phyloP scores from a whole-genome alignment of 2,888 invertebrate genomes.

The Odontocerum albicorne region DNA sequence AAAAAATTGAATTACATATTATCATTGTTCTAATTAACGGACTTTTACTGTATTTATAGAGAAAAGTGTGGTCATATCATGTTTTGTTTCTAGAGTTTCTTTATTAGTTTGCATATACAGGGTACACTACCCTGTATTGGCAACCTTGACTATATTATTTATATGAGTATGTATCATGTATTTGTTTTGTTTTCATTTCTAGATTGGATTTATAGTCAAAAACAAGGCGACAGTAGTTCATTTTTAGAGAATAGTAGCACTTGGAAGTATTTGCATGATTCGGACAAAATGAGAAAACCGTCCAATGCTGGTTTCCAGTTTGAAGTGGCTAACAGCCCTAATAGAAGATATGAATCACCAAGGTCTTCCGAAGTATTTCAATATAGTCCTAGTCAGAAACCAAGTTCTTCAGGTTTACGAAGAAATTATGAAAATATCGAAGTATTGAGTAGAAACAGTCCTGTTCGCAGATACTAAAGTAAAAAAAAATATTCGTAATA shows the following conservation, averaged over 20 bases:
- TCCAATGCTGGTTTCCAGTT: conserved; percentile 53
- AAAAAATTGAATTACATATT: too few species aligned
- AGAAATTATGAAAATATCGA: conserved; percentile 21
- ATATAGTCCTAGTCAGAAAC: not conserved
- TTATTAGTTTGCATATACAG: too few species aligned
- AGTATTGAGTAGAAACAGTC: not conserved
- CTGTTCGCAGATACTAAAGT: too few species aligned
- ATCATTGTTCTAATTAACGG: too few species aligned
- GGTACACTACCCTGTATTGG: too few species aligned
- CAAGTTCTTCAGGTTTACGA: conserved; percentile 11
- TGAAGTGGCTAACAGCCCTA: conserved; percentile 51
- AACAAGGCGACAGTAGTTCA: conserved; percentile 39
- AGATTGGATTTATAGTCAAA: conserved; percentile 57
- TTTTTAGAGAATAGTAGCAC: conserved; percentile 49
- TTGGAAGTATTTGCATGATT: conserved; percentile 51
- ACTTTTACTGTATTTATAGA: too few species aligned
- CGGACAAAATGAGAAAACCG: conserved; percentile 46
- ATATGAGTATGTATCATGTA: too few species aligned
- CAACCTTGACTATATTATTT: too few species aligned
- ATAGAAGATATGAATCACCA: conserved; percentile 36
- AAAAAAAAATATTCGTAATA: too few species aligned
- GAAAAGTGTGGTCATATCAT: too few species aligned
- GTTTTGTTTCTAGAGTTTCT: too few species aligned
- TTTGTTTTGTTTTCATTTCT: conserved; percentile 29
- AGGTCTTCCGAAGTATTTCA: conserved; percentile 5